These are phyloP conservation scores for Psilopsiagon aymara DNA, from an alignment of 2,113 vertebrate species.

Conservation along the genomic window DNA sequence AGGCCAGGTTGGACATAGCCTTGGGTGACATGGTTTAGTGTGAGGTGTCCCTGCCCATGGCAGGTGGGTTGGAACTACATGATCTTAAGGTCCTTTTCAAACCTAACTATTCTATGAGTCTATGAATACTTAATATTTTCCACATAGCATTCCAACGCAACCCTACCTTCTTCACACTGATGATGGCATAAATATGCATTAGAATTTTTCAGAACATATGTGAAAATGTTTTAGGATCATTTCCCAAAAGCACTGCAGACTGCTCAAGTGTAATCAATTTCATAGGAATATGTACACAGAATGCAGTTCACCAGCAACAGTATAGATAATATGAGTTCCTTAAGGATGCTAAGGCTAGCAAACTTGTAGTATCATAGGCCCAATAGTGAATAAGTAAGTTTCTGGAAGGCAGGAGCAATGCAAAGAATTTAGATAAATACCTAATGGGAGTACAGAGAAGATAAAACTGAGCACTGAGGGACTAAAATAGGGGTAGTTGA, in stretches of 20 bases:
- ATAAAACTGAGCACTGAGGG: not conserved
- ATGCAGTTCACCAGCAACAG: not conserved
- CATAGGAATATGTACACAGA: not conserved
- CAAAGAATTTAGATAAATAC: not conserved
- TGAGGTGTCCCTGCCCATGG: too few relatives aligned
- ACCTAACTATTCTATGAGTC: too few relatives aligned
- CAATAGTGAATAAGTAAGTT: not conserved
- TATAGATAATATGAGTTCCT: not conserved
- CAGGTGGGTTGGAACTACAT: too few relatives aligned
- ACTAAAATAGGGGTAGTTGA: not conserved
- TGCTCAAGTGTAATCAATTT: not conserved
- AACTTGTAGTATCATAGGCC: not conserved
- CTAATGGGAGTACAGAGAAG: not conserved
- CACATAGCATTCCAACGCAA: not conserved
- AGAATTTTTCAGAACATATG: not conserved
- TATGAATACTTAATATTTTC: not conserved
- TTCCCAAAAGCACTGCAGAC: not conserved
- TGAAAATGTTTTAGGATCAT: not conserved
- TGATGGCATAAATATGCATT: not conserved
- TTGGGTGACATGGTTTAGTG: too few relatives aligned
- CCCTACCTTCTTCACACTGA: not conserved
- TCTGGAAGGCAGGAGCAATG: not conserved
- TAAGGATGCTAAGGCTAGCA: not conserved
- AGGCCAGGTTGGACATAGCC: too few relatives aligned
- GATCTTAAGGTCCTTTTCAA: too few relatives aligned